Evolutionary conservation across 2,888 invertebrate genomes (phyloP).

Genomic region (Acrobasis suavella): DNA sequence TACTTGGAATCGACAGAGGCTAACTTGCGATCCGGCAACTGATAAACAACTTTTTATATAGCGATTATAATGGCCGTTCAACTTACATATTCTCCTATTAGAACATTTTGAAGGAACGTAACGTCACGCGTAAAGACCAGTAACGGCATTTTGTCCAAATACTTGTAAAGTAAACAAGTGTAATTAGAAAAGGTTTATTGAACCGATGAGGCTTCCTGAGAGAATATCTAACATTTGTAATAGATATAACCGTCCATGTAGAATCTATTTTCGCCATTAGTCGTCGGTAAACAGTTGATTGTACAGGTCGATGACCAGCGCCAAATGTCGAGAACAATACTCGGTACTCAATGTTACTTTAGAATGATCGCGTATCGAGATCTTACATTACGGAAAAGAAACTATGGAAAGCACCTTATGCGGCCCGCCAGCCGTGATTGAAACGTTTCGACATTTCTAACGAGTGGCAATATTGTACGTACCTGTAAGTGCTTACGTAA

Average conservation of each 20-base stretch:
- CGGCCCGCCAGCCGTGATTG: slow-evolving; percentile 32
- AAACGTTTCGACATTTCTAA: slow-evolving; percentile 39
- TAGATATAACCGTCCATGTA: slow-evolving; percentile 35
- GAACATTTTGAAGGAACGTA: slow-evolving; percentile 25
- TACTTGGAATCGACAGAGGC: slow-evolving; percentile 24
- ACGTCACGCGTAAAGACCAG: slow-evolving; percentile 24
- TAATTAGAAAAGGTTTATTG: slow-evolving; percentile 21
- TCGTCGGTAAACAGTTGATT: slow-evolving; percentile 63
- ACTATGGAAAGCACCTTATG: slow-evolving; percentile 39
- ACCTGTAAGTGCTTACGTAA: slow-evolving; percentile 33
- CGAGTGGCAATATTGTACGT: slow-evolving; percentile 34
- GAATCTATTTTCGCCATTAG: slow-evolving; percentile 52
- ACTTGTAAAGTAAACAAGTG: slow-evolving; percentile 22
- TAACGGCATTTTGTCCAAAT: slow-evolving; percentile 30
- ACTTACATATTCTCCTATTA: slow-evolving; percentile 26
- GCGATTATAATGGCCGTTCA: slow-evolving; percentile 33
- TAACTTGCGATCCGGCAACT: slow-evolving; percentile 31
- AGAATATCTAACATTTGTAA: slow-evolving; percentile 12
- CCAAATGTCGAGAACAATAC: slow-evolving; percentile 76
- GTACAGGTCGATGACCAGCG: slow-evolving; percentile 66
- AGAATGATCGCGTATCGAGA: slow-evolving; percentile 52
- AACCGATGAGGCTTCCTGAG: slow-evolving; percentile 16
- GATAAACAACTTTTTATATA: slow-evolving; percentile 45
- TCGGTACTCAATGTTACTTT: slow-evolving; percentile 52
- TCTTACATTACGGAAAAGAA: slow-evolving; percentile 51